Conservation (phyloP, 2,888 invertebrate species). For the Lissocephala sabroskyi region DNA sequence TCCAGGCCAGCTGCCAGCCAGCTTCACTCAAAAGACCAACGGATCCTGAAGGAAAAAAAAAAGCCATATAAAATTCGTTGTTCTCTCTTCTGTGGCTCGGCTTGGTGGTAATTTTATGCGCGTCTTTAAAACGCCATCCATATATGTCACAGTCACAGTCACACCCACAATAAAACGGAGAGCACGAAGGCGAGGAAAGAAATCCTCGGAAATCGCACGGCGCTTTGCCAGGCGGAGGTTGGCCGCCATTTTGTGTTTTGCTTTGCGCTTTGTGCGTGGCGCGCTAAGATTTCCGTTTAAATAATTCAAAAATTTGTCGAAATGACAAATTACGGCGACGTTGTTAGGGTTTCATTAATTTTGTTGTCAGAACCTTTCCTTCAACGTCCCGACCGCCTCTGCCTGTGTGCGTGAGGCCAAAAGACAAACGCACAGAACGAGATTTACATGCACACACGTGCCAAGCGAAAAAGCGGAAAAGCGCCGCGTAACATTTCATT, state of each 20-base stretch:
- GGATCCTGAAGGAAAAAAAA: too few species aligned
- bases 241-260: too few species aligned
- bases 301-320: conserved; percentile 57
- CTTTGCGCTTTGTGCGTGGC: too few species aligned
- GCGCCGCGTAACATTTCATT: conserved; percentile 45
- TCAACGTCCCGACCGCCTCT: too few species aligned
- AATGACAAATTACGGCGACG: conserved; percentile 53
- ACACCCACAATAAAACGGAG: too few species aligned
- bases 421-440: not conserved
- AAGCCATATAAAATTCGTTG: too few species aligned
- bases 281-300: conserved; percentile 51
- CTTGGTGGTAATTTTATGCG: conserved; percentile 19
- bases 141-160: conserved; percentile 22
- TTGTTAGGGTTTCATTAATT: conserved; percentile 57
- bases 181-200: too few species aligned
- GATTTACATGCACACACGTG: conserved; percentile 2
- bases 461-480: conserved; percentile 31
- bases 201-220: too few species aligned
- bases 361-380: conserved; percentile 16
- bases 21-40: too few species aligned
- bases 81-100: too few species aligned
- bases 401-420: not conserved
- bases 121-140: conserved; percentile 28
- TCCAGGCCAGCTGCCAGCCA: too few species aligned
- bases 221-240: too few species aligned